Base-by-base conservation (phyloP, 2,888 invertebrate species). In the Dolomedes plantarius region DNA sequence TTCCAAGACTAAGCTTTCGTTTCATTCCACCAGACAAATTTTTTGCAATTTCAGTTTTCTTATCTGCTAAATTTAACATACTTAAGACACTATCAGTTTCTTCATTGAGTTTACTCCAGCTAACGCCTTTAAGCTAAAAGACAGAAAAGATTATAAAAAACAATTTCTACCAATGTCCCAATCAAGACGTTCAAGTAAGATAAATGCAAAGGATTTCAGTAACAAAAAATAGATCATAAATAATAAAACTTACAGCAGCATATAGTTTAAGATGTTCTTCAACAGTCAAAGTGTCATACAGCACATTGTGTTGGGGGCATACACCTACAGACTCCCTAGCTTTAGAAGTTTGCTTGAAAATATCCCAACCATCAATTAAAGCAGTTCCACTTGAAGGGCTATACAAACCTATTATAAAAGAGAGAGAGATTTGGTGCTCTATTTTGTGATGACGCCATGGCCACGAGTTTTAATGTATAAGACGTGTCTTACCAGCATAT, bases 1-100 rank as follows among this genome's bases (percentile, higher is more conserved):
- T 96, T 36, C 95, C 97, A 27, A 98, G 93, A 69, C 95, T 96
- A 62, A 98, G 91, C 89, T 97, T 95, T 76, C 98, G 93, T 92
- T 97, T 96, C 94, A 97, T 97, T 13, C 98, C 98, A n/a, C 98
- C 97, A 0, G 98, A 98, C 82, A 98, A 92, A 73, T 74, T 68
- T 29, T 81, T 72, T 0, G 88, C 65, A 23, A 80, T 31, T 46
- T 73, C 71, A 62, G 69, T 0, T 23, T 62, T 56, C 29, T 89
- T 89, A 7, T 88, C 80, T 11, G 13, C 0, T 13, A 89, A 31
- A 32, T 89, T 65, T 62, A 89, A 28, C 16, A 86, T 19, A 3
- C 86, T 46, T 29, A 88, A 32, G n/a, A 85, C 73, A 3, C 71
- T 29, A 6, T 56, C 23, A 23, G 82, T 68, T 73, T 89, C 88